phyloP scores from a whole-genome alignment of 1,140 invertebrate genomes.

The Thaumatotibia leucotreta region DNA sequence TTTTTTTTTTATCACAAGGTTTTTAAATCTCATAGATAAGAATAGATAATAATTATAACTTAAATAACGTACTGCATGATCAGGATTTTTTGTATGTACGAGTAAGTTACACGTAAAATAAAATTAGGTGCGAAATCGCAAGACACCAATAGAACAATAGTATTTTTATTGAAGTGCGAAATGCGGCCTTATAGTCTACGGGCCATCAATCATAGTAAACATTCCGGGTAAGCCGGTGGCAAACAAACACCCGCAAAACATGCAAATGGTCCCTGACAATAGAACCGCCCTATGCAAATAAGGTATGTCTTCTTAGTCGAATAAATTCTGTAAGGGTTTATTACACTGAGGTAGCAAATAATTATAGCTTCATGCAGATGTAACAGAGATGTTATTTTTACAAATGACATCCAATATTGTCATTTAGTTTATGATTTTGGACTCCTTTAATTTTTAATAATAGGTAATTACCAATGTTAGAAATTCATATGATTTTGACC shows the following conservation, averaged over 20 bases:
- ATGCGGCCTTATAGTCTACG: slow-evolving; percentile 30
- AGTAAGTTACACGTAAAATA: background rate
- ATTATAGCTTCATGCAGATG: too few species aligned
- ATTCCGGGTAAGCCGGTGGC: slow-evolving; percentile 54
- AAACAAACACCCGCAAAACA: slow-evolving; percentile 33
- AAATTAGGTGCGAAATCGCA: background rate
- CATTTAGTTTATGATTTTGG: too few species aligned
- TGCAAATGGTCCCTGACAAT: slow-evolving; percentile 5
- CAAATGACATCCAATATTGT: too few species aligned
- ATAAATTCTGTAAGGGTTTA: background rate
- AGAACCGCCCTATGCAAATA: background rate
- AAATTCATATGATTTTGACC: too few species aligned
- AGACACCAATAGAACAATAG: background rate
- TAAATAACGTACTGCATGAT: too few species aligned
- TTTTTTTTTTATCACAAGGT: too few species aligned
- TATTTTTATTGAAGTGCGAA: slow-evolving; percentile 48
- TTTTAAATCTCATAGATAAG: too few species aligned
- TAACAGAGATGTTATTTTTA: too few species aligned
- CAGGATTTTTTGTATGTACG: too few species aligned
- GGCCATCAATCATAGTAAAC: slow-evolving; percentile 56
- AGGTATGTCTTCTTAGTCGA: background rate
- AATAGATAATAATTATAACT: too few species aligned
- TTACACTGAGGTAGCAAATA: background rate
- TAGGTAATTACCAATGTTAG: too few species aligned
- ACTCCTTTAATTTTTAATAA: too few species aligned